These are phyloP conservation scores for Hydractinia symbiolongicarpus DNA, from an alignment of 30 jellyfish, hydroid and myxozoan genomes.

Conservation along the genomic window DNA sequence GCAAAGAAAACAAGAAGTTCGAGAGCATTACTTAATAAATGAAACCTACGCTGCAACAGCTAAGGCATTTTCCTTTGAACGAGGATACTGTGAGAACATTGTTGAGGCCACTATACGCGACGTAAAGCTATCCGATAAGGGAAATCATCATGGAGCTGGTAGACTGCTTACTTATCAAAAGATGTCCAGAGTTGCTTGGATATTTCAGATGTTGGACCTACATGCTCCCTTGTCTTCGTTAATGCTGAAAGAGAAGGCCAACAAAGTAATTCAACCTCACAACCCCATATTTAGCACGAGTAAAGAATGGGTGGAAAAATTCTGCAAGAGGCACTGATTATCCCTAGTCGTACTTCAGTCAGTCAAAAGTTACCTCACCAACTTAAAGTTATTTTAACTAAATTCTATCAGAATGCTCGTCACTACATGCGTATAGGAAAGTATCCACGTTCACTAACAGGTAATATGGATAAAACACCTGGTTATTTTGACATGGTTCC, in stretches of 20 bases:
- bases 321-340: constrained; percentile 6
- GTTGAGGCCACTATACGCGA: constrained; percentile 25
- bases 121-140: constrained; percentile 16
- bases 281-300: constrained; percentile 2
- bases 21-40: not conserved
- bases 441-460: constrained; percentile 5
- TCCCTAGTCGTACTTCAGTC: constrained; percentile 21
- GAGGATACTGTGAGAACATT: not conserved
- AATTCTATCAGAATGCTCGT: constrained; percentile 13
- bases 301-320: not conserved
- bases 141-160: constrained; percentile 23
- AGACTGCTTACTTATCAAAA: not conserved
- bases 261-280: not conserved
- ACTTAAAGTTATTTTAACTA: constrained; percentile 10
- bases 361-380: constrained; percentile 22
- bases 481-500: constrained; percentile 6
- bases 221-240: constrained; percentile 7
- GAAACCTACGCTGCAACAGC: constrained; percentile 14
- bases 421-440: constrained; percentile 4
- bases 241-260: not conserved
- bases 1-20: constrained; percentile 19
- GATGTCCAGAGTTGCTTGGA: constrained; percentile 4
- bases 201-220: constrained; percentile 1
- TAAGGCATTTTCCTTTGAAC: constrained; percentile 9
- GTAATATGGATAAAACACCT: not conserved